Conservation (phyloP, 2,888 invertebrate species). For the Hyposoter dolosus region DNA sequence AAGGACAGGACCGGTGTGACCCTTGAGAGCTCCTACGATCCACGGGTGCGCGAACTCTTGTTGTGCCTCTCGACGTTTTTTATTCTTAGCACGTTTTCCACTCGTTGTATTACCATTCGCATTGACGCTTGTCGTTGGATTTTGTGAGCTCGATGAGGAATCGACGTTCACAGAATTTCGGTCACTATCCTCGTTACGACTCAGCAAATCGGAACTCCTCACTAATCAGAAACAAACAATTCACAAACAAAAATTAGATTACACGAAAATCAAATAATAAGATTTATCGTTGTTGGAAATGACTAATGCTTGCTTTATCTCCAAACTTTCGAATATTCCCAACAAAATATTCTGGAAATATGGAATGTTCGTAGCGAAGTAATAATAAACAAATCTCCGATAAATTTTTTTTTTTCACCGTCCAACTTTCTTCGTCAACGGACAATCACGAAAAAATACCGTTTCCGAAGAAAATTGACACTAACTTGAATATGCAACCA, state of each 20-base stretch:
- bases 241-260: neutral
- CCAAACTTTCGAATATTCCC: neutral
- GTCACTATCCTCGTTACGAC: slow-evolving; percentile 5
- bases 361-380: neutral
- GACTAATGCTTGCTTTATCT: neutral
- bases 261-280: neutral
- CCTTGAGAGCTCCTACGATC: slow-evolving; percentile 92
- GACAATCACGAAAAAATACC: neutral
- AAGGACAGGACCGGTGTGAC: slow-evolving; percentile 91
- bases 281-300: neutral
- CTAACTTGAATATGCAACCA: neutral
- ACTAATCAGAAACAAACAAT: slow-evolving; percentile 24
- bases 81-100: slow-evolving; percentile 80
- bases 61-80: slow-evolving; percentile 81
- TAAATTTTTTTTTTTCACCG: neutral
- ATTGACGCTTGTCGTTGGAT: slow-evolving; percentile 34
- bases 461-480: neutral
- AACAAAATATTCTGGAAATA: too few species aligned
- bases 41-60: slow-evolving; percentile 86
- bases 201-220: slow-evolving; percentile 17
- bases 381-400: neutral
- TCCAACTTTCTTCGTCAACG: neutral
- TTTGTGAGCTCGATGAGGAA: slow-evolving; percentile 24
- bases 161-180: slow-evolving; percentile 42
- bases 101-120: slow-evolving; percentile 58